phyloP scores from a whole-genome alignment of 2,797 vertebrate species.

The Enteromius fasciolatus region DNA sequence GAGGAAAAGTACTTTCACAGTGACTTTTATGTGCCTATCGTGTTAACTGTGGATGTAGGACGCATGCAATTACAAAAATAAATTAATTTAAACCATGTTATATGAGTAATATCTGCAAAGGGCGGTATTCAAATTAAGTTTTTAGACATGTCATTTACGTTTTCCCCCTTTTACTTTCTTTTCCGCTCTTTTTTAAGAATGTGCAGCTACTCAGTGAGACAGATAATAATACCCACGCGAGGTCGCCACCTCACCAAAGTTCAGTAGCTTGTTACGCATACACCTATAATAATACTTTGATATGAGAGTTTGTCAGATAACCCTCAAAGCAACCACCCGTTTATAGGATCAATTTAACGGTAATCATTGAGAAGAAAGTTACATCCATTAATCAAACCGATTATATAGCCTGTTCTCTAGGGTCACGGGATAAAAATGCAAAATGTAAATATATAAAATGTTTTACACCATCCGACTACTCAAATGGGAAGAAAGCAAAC shows the following conservation, averaged over 20 bases:
- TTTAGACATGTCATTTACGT: not conserved
- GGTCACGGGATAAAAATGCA: too few species aligned
- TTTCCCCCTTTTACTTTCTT: not conserved
- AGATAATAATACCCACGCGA: not conserved
- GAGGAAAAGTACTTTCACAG: not conserved
- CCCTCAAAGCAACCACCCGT: not conserved
- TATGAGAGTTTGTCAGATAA: not conserved
- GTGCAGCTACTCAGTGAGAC: not conserved
- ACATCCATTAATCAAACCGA: not conserved
- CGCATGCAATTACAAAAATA: not conserved
- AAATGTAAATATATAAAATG: too few species aligned
- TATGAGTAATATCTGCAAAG: not conserved
- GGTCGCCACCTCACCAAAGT: conserved; percentile 12
- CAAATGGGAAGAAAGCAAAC: not conserved
- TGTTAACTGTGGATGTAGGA: not conserved
- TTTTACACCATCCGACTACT: too few species aligned
- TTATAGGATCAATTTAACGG: not conserved
- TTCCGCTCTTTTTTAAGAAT: not conserved
- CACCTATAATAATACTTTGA: not conserved
- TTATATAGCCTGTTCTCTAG: not conserved
- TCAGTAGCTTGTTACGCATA: not conserved
- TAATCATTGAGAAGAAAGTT: not conserved
- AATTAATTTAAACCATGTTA: not conserved
- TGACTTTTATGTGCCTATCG: not conserved
- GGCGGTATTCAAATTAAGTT: not conserved